phyloP scores from a whole-genome alignment of 2,797 vertebrate genomes.

The Pseudomugil tenellus region DNA sequence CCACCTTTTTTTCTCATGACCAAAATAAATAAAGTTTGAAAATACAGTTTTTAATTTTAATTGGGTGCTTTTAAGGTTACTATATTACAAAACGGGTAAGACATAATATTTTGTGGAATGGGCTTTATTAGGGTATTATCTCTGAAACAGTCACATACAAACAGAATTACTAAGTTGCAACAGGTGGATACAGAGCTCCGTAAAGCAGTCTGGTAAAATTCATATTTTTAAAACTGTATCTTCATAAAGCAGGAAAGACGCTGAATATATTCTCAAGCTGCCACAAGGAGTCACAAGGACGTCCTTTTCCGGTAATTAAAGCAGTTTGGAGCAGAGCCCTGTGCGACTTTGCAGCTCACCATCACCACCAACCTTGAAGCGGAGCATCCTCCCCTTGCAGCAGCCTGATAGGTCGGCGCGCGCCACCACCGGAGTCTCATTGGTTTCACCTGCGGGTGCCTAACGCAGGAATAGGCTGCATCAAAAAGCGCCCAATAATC shows the following conservation, averaged over 20 bases:
- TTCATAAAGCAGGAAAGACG: neutral
- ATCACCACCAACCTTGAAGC: conserved; percentile 57
- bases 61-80: too few relatives aligned
- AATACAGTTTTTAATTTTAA: too few relatives aligned
- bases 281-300: neutral
- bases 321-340: neutral
- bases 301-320: conserved; percentile 10
- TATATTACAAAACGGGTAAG: too few relatives aligned
- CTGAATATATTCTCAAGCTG: neutral
- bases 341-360: conserved; percentile 4
- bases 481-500: conserved; percentile 46
- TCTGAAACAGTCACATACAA: too few relatives aligned
- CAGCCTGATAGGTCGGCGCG: conserved; percentile 56
- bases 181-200: conserved; percentile 35
- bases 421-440: conserved; percentile 33
- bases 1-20: too few relatives aligned
- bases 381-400: conserved; percentile 41
- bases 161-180: conserved; percentile 17
- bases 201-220: neutral
- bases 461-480: conserved; percentile 46
- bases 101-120: too few relatives aligned
- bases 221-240: neutral
- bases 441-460: conserved; percentile 54
- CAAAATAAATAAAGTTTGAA: too few relatives aligned
- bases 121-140: too few relatives aligned